Conservation (phyloP, 2,113 vertebrate genomes). For the Carassius auratus region DNA sequence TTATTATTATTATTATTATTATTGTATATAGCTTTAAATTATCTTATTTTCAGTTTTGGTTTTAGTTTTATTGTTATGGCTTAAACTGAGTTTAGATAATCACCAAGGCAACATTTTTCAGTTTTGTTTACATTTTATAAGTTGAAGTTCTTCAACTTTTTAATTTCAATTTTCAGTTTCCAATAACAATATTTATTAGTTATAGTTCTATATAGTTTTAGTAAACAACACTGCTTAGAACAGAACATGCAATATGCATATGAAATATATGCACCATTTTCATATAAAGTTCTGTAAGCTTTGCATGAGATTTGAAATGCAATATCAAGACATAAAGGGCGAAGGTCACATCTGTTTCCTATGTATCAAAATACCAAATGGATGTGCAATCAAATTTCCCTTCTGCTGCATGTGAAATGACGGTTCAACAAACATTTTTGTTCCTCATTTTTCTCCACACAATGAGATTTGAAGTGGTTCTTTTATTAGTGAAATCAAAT, state of each 20-base stretch:
- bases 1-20: no score
- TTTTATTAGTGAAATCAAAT: neutral
- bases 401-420: conserved; percentile 24
- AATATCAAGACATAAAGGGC: conserved; percentile 12
- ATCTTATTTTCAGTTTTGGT: no score
- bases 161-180: neutral
- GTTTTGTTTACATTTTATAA: no score
- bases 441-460: neutral
- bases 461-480: conserved; percentile 3
- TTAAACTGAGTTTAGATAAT: no score
- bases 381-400: conserved; percentile 33
- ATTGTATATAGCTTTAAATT: no score
- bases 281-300: neutral
- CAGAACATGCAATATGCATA: neutral
- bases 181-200: neutral
- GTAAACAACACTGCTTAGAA: neutral
- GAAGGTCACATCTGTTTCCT: conserved; percentile 45
- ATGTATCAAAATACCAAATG: conserved; percentile 36
- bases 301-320: neutral
- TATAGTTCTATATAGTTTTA: neutral
- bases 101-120: no score
- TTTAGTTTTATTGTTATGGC: no score
- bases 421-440: conserved; percentile 32
- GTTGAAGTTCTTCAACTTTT: no score
- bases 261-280: neutral